Percentiles rank a stretch among this genome's conserved stretches.
phyloP scores from a whole-genome alignment of 2,113 vertebrate species.

The Carassius auratus region DNA sequence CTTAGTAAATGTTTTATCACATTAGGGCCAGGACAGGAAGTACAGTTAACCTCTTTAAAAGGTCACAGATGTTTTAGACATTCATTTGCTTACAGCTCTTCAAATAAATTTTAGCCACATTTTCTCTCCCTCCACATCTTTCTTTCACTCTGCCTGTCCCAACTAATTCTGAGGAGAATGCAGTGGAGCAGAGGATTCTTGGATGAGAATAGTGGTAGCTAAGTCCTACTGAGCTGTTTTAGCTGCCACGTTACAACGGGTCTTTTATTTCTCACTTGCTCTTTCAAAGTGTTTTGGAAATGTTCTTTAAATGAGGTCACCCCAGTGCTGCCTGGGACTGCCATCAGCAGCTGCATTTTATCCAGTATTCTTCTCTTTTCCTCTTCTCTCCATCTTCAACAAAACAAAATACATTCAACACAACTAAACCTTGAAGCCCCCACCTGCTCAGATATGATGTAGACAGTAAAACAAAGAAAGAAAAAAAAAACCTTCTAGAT shows the following conservation, averaged over 20 bases:
- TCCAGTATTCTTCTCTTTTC: conserved; percentile 35
- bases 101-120: conserved; percentile 58
- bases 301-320: conserved; percentile 68
- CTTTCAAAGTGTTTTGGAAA: conserved; percentile 57
- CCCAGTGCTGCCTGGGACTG: conserved; percentile 58
- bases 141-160: neutral
- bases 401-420: conserved; percentile 25
- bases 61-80: conserved; percentile 63
- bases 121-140: neutral
- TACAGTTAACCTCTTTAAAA: conserved; percentile 41
- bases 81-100: conserved; percentile 53
- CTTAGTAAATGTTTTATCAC: neutral
- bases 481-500: neutral
- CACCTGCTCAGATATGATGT: neutral
- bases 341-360: conserved; percentile 67
- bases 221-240: conserved; percentile 48
- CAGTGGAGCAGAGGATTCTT: conserved; percentile 41
- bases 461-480: no score
- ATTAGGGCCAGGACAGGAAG: conserved; percentile 31
- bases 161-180: conserved; percentile 20
- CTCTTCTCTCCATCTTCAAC: neutral
- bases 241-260: conserved; percentile 58
- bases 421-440: conserved; percentile 52
- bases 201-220: conserved; percentile 36
- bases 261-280: conserved; percentile 34